phyloP scores from a whole-genome alignment of 2,888 invertebrate species.

The Acanthosepion esculentum region DNA sequence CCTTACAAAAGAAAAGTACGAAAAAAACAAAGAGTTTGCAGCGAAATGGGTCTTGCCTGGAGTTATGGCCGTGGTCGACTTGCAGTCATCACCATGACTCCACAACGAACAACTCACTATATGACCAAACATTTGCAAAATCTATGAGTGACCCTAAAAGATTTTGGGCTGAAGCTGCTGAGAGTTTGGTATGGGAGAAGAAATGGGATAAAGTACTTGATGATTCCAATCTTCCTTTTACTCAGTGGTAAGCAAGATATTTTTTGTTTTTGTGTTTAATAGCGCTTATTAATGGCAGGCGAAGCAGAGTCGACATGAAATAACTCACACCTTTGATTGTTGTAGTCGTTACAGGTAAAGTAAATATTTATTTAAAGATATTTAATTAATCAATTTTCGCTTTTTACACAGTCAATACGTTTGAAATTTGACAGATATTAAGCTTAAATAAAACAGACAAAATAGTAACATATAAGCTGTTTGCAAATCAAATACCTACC shows the following conservation, averaged over 20 bases:
- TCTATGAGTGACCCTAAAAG: conserved; percentile 80
- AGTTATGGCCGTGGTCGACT: background rate
- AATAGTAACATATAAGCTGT: too few relatives aligned
- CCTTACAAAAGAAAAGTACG: background rate
- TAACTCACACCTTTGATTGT: background rate
- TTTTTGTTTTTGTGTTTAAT: background rate
- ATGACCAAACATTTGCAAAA: conserved; percentile 62
- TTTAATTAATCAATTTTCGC: background rate
- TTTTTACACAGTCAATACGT: background rate
- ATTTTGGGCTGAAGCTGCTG: conserved; percentile 89
- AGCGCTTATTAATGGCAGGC: background rate
- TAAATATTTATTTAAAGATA: too few relatives aligned
- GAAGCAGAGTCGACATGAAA: background rate
- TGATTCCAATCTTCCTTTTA: conserved; percentile 87
- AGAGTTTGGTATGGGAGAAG: conserved; percentile 85
- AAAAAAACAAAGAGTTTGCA: background rate
- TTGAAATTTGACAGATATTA: background rate
- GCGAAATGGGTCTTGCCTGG: too few relatives aligned
- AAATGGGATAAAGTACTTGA: conserved; percentile 90
- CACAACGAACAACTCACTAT: conserved; percentile 49
- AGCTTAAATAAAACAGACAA: too few relatives aligned
- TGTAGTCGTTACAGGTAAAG: background rate
- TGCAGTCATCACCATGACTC: background rate
- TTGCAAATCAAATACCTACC: too few relatives aligned
- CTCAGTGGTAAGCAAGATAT: conserved; percentile 84